Percentiles rank a stretch among this genome's conserved stretches.
These are phyloP conservation scores for Austrolebias charrua DNA, from an alignment of 2,797 vertebrate species.

Conservation along the genomic window DNA sequence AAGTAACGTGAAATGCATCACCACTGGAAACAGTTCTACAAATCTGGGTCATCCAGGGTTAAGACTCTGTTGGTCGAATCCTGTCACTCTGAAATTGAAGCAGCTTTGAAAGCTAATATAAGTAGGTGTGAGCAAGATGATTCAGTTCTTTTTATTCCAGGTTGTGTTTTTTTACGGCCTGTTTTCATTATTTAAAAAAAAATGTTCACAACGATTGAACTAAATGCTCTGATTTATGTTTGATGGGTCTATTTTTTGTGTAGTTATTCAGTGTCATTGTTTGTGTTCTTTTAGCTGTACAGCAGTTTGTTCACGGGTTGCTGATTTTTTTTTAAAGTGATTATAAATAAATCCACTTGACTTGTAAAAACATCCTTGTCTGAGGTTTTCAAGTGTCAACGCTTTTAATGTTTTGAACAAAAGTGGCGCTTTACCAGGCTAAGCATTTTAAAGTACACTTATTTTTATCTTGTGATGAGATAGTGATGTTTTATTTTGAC, in stretches of 20 bases:
- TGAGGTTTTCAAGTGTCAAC: neutral
- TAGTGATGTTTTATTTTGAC: slow-evolving; percentile 8
- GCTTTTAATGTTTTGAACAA: neutral
- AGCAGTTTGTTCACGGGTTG: slow-evolving; percentile 1
- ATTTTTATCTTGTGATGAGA: neutral
- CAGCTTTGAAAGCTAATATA: slow-evolving; percentile 1
- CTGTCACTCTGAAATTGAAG: neutral
- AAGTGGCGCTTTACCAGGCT: neutral
- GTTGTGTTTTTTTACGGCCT: neutral
- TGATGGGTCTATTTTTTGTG: neutral
- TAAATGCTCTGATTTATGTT: neutral
- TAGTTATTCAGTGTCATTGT: neutral
- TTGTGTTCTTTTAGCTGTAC: neutral
- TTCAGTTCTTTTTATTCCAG: neutral
- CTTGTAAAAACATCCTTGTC: neutral
- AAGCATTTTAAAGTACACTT: slow-evolving; percentile 9
- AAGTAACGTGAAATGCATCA: slow-evolving; percentile 9
- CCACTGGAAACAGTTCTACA: neutral
- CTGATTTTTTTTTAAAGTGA: neutral
- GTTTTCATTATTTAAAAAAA: neutral
- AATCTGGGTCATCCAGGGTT: slow-evolving; percentile 16
- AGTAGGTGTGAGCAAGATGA: neutral
- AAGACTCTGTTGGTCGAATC: slow-evolving; percentile 3
- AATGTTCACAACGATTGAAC: neutral
- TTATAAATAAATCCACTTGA: slow-evolving; percentile 6